These are phyloP conservation scores for Lanistes nyassanus DNA, from an alignment of 1,140 invertebrate species.

Conservation along the genomic window DNA sequence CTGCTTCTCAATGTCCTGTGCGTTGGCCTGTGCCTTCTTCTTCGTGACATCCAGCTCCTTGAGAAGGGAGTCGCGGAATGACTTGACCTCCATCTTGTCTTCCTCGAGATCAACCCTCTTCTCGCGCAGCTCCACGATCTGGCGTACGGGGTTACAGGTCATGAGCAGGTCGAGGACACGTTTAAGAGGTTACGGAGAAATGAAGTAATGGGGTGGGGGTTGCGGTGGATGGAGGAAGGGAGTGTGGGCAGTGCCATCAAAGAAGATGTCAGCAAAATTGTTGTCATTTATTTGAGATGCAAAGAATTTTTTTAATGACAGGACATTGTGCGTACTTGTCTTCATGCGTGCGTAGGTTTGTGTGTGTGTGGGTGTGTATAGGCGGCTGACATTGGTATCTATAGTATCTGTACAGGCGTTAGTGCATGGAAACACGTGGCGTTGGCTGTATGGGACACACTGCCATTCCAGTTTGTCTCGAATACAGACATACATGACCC, in stretches of 20 bases:
- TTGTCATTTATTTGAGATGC: too few species aligned
- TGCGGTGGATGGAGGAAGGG: too few species aligned
- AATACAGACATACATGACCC: background rate
- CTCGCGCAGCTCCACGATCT: slow-evolving; percentile 5
- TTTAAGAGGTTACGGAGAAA: background rate
- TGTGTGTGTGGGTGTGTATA: slow-evolving; percentile 1
- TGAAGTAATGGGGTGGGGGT: too few species aligned
- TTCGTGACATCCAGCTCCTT: background rate
- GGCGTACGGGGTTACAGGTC: background rate
- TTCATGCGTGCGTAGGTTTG: background rate
- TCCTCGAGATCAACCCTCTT: slow-evolving; percentile 12
- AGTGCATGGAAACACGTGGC: background rate
- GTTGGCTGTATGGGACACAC: slow-evolving; percentile 2
- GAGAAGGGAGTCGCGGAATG: background rate
- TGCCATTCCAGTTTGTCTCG: background rate
- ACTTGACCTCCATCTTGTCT: slow-evolving; percentile 2
- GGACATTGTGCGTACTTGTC: background rate
- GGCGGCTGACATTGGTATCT: background rate
- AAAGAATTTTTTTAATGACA: too few species aligned
- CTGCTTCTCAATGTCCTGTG: background rate
- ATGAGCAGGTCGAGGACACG: background rate
- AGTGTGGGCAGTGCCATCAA: too few species aligned
- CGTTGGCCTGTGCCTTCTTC: background rate
- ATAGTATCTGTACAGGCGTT: background rate
- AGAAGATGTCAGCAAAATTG: too few species aligned